These are phyloP conservation scores for Noctuana brunneofusca DNA, from an alignment of 2,888 invertebrate genomes.

Conservation along the genomic window DNA sequence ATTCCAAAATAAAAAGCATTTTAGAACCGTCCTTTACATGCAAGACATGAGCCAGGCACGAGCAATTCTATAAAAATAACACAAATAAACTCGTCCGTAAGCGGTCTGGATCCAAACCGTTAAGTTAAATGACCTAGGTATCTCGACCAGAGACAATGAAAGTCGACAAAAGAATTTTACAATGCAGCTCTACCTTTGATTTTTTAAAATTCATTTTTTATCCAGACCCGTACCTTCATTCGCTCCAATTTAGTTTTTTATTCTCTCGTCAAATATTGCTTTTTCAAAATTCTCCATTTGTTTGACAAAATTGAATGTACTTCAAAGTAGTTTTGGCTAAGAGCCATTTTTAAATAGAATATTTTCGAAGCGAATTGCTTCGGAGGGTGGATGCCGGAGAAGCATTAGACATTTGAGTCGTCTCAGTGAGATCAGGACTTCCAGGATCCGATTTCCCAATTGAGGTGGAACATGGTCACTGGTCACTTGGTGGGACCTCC, in stretches of 20 bases:
- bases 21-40: too few relatives aligned
- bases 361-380: too few relatives aligned
- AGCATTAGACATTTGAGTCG: too few relatives aligned
- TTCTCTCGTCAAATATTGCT: constrained; percentile 15
- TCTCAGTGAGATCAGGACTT: too few relatives aligned
- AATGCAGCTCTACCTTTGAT: constrained; percentile 18
- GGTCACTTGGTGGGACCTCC: too few relatives aligned
- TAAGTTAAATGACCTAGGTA: constrained; percentile 1
- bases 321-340: neutral
- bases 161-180: constrained; percentile 19
- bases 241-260: constrained; percentile 24
- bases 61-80: neutral
- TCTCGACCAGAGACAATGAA: constrained; percentile 4
- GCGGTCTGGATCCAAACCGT: neutral
- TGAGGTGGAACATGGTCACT: too few relatives aligned
- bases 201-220: constrained; percentile 24
- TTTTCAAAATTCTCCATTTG: neutral
- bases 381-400: too few relatives aligned
- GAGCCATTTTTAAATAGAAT: too few relatives aligned
- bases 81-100: neutral
- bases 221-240: constrained; percentile 10
- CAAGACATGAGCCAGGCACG: too few relatives aligned
- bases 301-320: neutral
- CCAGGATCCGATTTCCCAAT: too few relatives aligned
- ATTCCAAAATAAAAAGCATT: too few relatives aligned